A percentile compares a stretch with the other conserved stretches of the same genome.
These are phyloP conservation scores for Epinephelus lanceolatus DNA, from an alignment of 2,113 vertebrate species.

Conservation along the genomic window DNA sequence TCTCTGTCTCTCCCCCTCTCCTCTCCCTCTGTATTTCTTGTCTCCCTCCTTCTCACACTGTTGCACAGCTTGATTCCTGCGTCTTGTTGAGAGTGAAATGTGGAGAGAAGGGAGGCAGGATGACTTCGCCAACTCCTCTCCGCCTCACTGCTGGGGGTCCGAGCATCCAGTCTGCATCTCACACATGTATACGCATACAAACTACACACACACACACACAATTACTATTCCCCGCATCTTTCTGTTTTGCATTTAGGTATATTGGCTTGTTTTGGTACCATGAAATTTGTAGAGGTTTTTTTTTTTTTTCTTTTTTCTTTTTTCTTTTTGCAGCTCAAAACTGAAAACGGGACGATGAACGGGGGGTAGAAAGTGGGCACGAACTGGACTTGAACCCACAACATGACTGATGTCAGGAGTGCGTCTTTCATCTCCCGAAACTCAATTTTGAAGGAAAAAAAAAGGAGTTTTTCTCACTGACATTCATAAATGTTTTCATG, in stretches of 20 bases:
- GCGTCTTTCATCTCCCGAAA: conserved; percentile 35
- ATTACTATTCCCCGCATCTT: conserved; percentile 44
- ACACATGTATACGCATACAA: conserved; percentile 17
- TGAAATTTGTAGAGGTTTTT: conserved; percentile 16
- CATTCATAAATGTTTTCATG: conserved; percentile 34
- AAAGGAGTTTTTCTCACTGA: conserved; percentile 3
- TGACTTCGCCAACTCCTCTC: conserved; percentile 48
- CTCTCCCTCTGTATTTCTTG: too few species aligned
- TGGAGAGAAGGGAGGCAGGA: conserved; percentile 44
- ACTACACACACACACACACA: conserved; percentile 18
- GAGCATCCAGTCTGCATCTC: conserved; percentile 41
- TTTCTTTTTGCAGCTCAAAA: conserved; percentile 36
- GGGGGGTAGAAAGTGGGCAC: background rate
- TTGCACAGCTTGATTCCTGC: conserved; percentile 67
- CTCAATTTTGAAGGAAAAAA: background rate
- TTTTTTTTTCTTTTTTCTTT: too few species aligned
- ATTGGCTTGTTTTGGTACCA: conserved; percentile 5
- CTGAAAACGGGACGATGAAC: conserved; percentile 22
- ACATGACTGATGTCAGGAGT: conserved; percentile 12
- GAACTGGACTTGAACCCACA: conserved; percentile 36
- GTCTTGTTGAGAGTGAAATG: conserved; percentile 52
- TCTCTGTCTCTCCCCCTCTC: background rate
- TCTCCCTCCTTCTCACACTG: conserved; percentile 45
- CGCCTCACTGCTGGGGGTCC: conserved; percentile 53
- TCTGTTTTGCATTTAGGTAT: conserved; percentile 26